Evolutionary conservation across 2,113 vertebrate species (phyloP).

Genomic region (Rhinolophus ferrumequinum): DNA sequence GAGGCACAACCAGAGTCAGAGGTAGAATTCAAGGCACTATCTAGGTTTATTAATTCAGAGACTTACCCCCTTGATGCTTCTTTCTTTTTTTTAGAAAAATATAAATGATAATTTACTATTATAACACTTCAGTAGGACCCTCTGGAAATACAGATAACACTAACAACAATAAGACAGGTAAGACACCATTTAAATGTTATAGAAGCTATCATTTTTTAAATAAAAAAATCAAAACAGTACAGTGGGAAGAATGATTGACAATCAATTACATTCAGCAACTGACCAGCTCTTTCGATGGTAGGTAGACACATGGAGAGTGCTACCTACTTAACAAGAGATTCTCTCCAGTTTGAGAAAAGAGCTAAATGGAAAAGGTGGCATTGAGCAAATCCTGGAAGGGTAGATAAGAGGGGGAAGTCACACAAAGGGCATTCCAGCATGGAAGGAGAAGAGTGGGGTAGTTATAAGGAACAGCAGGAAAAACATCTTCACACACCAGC

Average conservation of each 20-base stretch:
- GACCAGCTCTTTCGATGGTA: not conserved
- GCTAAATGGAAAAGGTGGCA: not conserved
- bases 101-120: not conserved
- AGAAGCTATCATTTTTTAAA: not conserved
- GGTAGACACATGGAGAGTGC: not conserved
- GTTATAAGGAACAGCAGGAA: not conserved
- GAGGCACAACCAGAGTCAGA: not conserved
- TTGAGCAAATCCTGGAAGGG: not conserved
- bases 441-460: not conserved
- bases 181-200: not conserved
- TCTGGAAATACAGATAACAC: not conserved
- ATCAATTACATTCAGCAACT: not conserved
- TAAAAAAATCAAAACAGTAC: not conserved
- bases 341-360: not conserved
- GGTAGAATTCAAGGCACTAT: not conserved
- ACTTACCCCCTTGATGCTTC: not conserved
- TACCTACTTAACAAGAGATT: not conserved
- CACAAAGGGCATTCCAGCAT: not conserved
- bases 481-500: not conserved
- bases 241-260: not conserved
- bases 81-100: not conserved
- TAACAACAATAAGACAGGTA: not conserved
- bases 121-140: not conserved
- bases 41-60: not conserved
- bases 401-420: not conserved